Conservation (phyloP, 2,797 vertebrate genomes). For the Nyctalus aviator region DNA sequence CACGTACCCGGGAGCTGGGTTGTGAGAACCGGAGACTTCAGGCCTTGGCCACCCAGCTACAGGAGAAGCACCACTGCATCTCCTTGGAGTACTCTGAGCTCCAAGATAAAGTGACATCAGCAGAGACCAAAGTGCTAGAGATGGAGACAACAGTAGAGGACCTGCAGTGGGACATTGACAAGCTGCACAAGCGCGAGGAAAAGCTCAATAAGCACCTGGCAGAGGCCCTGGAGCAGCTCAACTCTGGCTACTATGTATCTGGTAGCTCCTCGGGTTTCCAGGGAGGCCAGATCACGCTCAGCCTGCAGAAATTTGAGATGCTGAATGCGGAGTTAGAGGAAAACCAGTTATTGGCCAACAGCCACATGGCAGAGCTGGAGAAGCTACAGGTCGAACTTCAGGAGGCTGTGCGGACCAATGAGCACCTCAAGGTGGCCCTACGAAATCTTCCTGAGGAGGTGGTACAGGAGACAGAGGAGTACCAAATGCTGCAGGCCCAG, state of each 20-base stretch:
- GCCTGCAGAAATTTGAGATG: conserved; percentile 98
- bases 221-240: conserved; percentile 96
- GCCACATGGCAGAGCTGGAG: conserved; percentile 95
- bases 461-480: conserved; percentile 95
- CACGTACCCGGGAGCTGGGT: conserved; percentile 88
- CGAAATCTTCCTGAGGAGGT: conserved; percentile 95
- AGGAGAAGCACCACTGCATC: conserved; percentile 95
- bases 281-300: conserved; percentile 97
- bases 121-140: conserved; percentile 96
- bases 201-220: conserved; percentile 96
- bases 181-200: conserved; percentile 95
- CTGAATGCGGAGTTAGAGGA: conserved; percentile 96
- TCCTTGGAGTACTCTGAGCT: conserved; percentile 96
- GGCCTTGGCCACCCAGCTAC: conserved; percentile 92
- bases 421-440: conserved; percentile 96
- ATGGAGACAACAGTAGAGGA: conserved; percentile 97
- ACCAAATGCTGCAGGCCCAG: conserved; percentile 96
- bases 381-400: conserved; percentile 95
- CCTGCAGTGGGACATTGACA: conserved; percentile 97
- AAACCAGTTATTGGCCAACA: conserved; percentile 96
- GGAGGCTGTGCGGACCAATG: conserved; percentile 93
- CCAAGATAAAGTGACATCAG: conserved; percentile 95
- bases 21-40: conserved; percentile 92
- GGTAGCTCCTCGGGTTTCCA: conserved; percentile 94
- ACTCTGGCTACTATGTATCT: conserved; percentile 94